These are phyloP conservation scores for Leucophora obtusa DNA, from an alignment of 2,888 invertebrate species.

Conservation along the genomic window DNA sequence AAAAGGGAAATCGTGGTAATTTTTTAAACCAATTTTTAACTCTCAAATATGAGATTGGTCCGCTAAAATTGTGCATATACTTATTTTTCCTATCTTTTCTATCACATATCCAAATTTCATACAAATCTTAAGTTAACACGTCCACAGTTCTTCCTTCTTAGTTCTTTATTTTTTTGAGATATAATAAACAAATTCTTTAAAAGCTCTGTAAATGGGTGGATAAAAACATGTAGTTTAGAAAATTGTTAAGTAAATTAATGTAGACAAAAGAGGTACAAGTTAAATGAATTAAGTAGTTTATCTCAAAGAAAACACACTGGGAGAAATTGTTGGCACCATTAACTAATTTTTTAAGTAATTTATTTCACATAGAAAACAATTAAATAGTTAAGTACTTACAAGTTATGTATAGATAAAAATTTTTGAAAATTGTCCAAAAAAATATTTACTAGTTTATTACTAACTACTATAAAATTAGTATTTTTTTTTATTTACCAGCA, in stretches of 20 bases:
- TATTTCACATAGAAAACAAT: background rate
- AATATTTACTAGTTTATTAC: too few relatives aligned
- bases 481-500: background rate
- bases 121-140: too few relatives aligned
- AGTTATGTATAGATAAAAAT: background rate
- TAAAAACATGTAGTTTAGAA: background rate
- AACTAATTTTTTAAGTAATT: background rate
- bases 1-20: too few relatives aligned
- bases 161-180: too few relatives aligned
- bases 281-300: conserved; percentile 18
- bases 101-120: too few relatives aligned
- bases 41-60: too few relatives aligned
- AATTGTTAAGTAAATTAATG: conserved; percentile 8
- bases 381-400: too few relatives aligned
- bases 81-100: too few relatives aligned
- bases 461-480: background rate
- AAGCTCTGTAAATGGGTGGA: background rate
- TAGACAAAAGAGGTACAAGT: background rate
- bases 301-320: background rate
- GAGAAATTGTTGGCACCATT: background rate
- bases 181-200: background rate
- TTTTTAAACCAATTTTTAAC: too few relatives aligned
- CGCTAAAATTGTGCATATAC: too few relatives aligned
- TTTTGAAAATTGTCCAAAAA: background rate
- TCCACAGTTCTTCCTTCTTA: too few relatives aligned